Evolutionary conservation across 2,888 invertebrate species (phyloP).

Genomic region (Augochlorella aurata): DNA sequence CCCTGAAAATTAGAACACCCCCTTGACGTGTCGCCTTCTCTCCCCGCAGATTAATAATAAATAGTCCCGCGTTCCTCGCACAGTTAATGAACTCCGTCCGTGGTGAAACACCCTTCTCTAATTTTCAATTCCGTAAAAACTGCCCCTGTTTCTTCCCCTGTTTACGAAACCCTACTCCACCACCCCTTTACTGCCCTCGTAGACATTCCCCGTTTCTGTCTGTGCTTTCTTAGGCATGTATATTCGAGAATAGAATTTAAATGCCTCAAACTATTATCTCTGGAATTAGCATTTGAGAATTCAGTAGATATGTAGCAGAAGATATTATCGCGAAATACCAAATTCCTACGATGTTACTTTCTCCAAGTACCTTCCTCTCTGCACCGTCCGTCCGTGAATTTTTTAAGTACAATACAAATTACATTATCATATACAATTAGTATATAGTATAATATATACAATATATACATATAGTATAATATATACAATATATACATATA

Average conservation of each 20-base stretch:
- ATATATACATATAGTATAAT: too few species aligned
- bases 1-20: not conserved
- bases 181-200: not conserved
- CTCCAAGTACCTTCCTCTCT: not conserved
- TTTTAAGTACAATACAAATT: not conserved
- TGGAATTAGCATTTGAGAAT: not conserved
- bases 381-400: not conserved
- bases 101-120: not conserved
- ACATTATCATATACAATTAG: too few species aligned
- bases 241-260: conserved; percentile 10
- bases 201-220: not conserved
- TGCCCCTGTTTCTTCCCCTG: conserved; percentile 3
- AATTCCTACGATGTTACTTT: not conserved
- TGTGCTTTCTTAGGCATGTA: not conserved
- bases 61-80: conserved; percentile 7
- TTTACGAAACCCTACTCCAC: conserved; percentile 3
- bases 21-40: not conserved
- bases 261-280: conserved; percentile 11
- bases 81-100: conserved; percentile 12
- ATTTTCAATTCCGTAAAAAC: conserved; percentile 16
- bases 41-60: conserved; percentile 5
- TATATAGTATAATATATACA: too few species aligned
- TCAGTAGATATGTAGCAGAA: not conserved
- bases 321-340: not conserved
- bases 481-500: too few species aligned